Evolutionary conservation across 2,113 vertebrate genomes (phyloP), one percentile per base, ranked within the genome.

Genomic region (Melanerpes aurifrons): DNA sequence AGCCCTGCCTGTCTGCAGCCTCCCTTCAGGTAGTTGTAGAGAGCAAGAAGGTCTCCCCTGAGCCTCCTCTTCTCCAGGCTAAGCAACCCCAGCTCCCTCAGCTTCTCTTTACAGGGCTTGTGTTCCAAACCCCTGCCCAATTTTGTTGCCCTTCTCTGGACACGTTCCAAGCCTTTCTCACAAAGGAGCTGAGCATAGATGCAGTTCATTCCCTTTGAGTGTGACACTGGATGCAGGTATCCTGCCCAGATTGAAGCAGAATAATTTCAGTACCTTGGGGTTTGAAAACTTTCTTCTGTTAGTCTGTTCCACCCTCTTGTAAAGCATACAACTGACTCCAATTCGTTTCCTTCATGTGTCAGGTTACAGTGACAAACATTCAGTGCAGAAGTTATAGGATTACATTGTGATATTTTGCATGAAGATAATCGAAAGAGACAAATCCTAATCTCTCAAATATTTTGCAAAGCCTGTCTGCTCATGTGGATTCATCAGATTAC

Each of bases 331-430:
- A 96, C 94, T 95, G 64, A 69, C 62, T 96, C 63, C 66, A 76
- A 84, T 72, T 92, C 1, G 35, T 85, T 96, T 95, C 95, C 74
- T 95, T 97, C 76, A 7, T 73, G 47, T 81, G 47, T 81, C 91
- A 95, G 75, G 58, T 84, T 91, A 70, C 59, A 70, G 43, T 93
- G 82, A 89, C 84, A 96, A 86, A 84, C 88, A 90, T 74, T 88
- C 92, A 58, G 81, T 95, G 79, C 73, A 95, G 74, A 97, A 97
- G 74, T 96, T 79, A 94, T 32, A 81, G 92, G 92, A 94, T 97
- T 97, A 95, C 63, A 77, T 76, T 88, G 61, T 93, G 86, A 90
- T 94, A 87, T 94, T 97, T 97, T 95, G 92, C 82, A 81, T 83
- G 82, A 92, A 80, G 68, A 50, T 92, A 96, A 96, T 96, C 57